Evolutionary conservation across 2,113 vertebrate genomes (phyloP), one percentile per base, ranked within the genome.

Genomic region (Stegostoma tigrinum): DNA sequence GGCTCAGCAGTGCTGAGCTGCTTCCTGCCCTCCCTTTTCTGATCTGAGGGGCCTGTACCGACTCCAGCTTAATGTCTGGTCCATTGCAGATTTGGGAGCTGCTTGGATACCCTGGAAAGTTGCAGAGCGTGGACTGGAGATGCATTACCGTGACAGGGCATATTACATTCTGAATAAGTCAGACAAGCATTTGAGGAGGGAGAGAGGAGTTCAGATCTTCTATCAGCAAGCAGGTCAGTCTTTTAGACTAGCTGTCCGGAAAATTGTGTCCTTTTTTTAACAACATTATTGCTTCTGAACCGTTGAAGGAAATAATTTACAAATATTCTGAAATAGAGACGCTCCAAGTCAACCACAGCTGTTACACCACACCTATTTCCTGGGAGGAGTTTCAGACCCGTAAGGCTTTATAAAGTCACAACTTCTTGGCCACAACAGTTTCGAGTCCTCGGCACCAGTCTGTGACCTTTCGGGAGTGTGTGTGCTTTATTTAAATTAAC

Each of bases 381-480:
- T 93, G 89, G 89, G 89, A n/a, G 89, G 89, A 38, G 89, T 64
- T 5, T 10, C 55, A 61, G 10, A 61, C 55, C 55, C 55, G 55
- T 61, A 61, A 15, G 14, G 55, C 52, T 64, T 83, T 91, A 91
- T 91, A 91, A 91, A 91, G 34, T 91, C 55, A n/a, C 87, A 91
- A 64, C 30, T 19, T 14, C 86, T 52, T 24, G 15, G 12, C 55
- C 55, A 34, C 52, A 91, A 21, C 30, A 34, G 30, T 34, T 21
- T 17, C 5, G 30, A 91, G 87, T n/a, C 87, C n/a, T 14, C 48
- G 52, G 52, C 52, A 87, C 78, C 78, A 83, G 78, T 42, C 78
- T 42, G 78, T 83, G 78, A 83, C n/a, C 75, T 38, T 15, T 17
- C n/a, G n/a, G 78, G 78, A 80, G 34, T 61, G 7, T 61, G 55